A percentile compares a stretch with the other conserved stretches of the same genome.
Conservation (phyloP, 2,888 invertebrate genomes). For the Meloe dianella region DNA sequence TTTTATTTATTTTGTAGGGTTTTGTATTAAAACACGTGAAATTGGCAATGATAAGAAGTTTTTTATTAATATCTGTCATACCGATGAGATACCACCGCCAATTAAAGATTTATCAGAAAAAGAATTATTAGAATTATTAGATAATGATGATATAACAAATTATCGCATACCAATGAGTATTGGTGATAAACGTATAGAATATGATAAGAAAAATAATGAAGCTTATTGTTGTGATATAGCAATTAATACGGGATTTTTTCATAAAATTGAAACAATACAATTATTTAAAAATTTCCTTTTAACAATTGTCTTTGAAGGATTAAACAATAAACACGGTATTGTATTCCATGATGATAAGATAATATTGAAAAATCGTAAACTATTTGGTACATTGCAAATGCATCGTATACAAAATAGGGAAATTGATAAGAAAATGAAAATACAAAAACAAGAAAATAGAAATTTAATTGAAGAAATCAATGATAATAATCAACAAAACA, state of each 20-base stretch:
- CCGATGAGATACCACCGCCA: constrained; percentile 76
- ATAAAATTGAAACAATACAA: constrained; percentile 73
- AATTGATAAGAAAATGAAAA: constrained; percentile 59
- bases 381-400: constrained; percentile 73
- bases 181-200: constrained; percentile 78
- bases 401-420: constrained; percentile 78
- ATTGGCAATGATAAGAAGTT: constrained; percentile 71
- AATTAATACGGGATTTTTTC: constrained; percentile 77
- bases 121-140: constrained; percentile 72
- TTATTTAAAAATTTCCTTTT: constrained; percentile 81
- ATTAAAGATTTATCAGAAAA: constrained; percentile 74
- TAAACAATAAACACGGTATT: constrained; percentile 79
- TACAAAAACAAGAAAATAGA: constrained; percentile 40
- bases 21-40: constrained; percentile 78
- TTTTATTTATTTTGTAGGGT: constrained; percentile 62
- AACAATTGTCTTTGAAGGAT: constrained; percentile 78
- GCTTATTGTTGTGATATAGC: constrained; percentile 85
- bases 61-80: constrained; percentile 86
- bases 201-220: constrained; percentile 75
- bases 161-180: constrained; percentile 91
- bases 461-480: constrained; percentile 52
- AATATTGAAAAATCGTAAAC: constrained; percentile 75
- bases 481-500: constrained; percentile 39
- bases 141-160: constrained; percentile 70
- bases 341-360: constrained; percentile 71